Evolutionary conservation across 2,888 invertebrate genomes (phyloP).

Genomic region (Hyposoter didymator): DNA sequence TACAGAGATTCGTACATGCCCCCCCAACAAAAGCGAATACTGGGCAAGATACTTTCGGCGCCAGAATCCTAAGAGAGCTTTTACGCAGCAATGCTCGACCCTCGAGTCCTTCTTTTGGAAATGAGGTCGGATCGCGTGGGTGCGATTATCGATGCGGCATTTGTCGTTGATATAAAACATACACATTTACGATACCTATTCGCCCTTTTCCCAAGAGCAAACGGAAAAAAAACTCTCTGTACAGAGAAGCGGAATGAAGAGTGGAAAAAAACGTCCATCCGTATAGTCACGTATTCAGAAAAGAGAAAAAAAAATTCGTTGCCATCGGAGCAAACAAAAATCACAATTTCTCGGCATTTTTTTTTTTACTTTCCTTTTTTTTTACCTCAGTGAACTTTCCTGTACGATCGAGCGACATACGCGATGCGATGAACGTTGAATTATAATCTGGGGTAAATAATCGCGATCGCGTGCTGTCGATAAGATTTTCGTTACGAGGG

Average conservation of each 20-base stretch:
- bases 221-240: slow-evolving; percentile 11
- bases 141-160: slow-evolving; percentile 51
- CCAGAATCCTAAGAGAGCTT: slow-evolving; percentile 67
- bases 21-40: slow-evolving; percentile 10
- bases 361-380: slow-evolving; percentile 39
- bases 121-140: slow-evolving; percentile 56
- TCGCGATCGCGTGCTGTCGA: slow-evolving; percentile 33
- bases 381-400: slow-evolving; percentile 4
- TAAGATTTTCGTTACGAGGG: neutral
- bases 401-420: slow-evolving; percentile 21
- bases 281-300: slow-evolving; percentile 40
- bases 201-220: neutral
- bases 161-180: slow-evolving; percentile 43
- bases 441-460: slow-evolving; percentile 46
- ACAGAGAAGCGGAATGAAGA: slow-evolving; percentile 10
- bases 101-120: slow-evolving; percentile 52
- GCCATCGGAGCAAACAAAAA: slow-evolving; percentile 28
- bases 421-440: slow-evolving; percentile 52
- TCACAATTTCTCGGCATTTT: neutral
- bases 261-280: slow-evolving; percentile 20
- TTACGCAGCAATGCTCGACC: slow-evolving; percentile 39
- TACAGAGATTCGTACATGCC: neutral
- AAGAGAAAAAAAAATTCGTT: slow-evolving; percentile 50
- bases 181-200: neutral
- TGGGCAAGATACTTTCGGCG: slow-evolving; percentile 79